A percentile compares a stretch with the other conserved stretches of the same genome.
phyloP scores from a whole-genome alignment of 2,113 vertebrate species.

The Accipiter virgatus region DNA sequence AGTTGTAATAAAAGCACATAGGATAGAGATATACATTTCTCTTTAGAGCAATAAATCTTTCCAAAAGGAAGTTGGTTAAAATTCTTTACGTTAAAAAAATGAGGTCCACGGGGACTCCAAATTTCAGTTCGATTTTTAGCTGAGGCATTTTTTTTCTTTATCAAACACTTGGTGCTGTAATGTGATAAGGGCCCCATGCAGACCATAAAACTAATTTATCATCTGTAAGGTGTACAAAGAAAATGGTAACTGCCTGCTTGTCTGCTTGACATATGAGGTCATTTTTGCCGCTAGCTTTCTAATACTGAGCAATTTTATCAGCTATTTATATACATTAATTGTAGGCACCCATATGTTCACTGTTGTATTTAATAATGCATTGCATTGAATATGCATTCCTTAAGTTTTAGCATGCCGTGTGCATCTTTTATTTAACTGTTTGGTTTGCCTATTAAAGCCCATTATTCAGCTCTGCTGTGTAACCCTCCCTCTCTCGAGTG shows the following conservation, averaged over 20 bases:
- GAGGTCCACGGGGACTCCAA: slow-evolving; percentile 74
- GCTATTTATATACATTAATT: slow-evolving; percentile 87
- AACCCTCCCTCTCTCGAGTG: slow-evolving; percentile 39
- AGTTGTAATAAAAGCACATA: slow-evolving; percentile 76
- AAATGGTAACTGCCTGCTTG: slow-evolving; percentile 82
- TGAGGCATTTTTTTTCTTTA: slow-evolving; percentile 80
- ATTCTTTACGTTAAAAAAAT: slow-evolving; percentile 79
- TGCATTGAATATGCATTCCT: slow-evolving; percentile 80
- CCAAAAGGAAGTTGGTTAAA: slow-evolving; percentile 75
- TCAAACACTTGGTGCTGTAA: slow-evolving; percentile 80
- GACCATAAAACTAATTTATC: slow-evolving; percentile 86
- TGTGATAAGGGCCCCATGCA: slow-evolving; percentile 82
- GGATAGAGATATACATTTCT: slow-evolving; percentile 75
- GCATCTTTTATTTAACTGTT: slow-evolving; percentile 79
- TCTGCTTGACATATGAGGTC: slow-evolving; percentile 84
- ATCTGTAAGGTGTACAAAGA: slow-evolving; percentile 84
- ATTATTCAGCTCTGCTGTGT: slow-evolving; percentile 69
- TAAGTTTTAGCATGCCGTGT: slow-evolving; percentile 75
- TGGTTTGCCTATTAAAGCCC: slow-evolving; percentile 75
- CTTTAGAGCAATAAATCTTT: slow-evolving; percentile 74
- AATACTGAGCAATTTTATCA: slow-evolving; percentile 83
- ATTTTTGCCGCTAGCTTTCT: slow-evolving; percentile 85
- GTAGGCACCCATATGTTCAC: slow-evolving; percentile 81
- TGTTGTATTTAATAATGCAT: slow-evolving; percentile 82
- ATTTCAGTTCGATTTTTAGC: slow-evolving; percentile 81